Base-by-base conservation (phyloP, 2,888 invertebrate species). In the Drosophila macrospina region DNA sequence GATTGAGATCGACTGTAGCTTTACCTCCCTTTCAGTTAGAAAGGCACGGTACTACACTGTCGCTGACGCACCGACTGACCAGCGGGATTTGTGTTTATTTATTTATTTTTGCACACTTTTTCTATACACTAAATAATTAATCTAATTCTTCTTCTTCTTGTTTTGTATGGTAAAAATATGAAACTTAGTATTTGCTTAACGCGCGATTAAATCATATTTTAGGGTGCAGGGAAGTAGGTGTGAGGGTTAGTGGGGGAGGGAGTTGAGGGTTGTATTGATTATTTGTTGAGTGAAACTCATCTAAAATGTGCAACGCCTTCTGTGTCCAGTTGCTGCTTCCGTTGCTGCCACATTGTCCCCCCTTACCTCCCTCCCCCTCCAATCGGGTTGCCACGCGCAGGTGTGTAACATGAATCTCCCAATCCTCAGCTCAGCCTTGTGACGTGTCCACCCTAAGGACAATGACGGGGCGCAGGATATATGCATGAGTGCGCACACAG, bases 401-500 rank as follows among this genome's bases (percentile, higher is more conserved):
- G 68, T 68, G 68, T 57, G 75, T 69, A 63, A 69, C 44, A 30
- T 39, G 67, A 60, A 50, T 42, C 57, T 62, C 37, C 16, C 68
- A 42, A 48, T 62, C 13, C 32, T 39, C 16, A 10, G 30, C 28
- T 30, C 47, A 41, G 57, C 47, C 37, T 50, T 36, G 51, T 57
- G 57, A 72, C 72, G 72, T 72, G 72, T 65, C 65, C 73, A 62
- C 62, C 62, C 62, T 32, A 41, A 50, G 34, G 60, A 20, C 55
- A 32, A 30, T 37, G 44, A 44, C 32, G 32, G 56, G 55, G 37
- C 55, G 44, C 69, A 80, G 84, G 80, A 80, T 80, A 65, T 66
- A 68, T 73, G 80, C 83, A 63, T 78, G 73, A 80, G 57, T 76
- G 80, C 73, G 63, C 80, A 68, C 65, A 66, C 54, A 60, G 4